These are phyloP conservation scores for Rhorus exstirpatorius DNA, from an alignment of 2,888 invertebrate species.

Conservation along the genomic window DNA sequence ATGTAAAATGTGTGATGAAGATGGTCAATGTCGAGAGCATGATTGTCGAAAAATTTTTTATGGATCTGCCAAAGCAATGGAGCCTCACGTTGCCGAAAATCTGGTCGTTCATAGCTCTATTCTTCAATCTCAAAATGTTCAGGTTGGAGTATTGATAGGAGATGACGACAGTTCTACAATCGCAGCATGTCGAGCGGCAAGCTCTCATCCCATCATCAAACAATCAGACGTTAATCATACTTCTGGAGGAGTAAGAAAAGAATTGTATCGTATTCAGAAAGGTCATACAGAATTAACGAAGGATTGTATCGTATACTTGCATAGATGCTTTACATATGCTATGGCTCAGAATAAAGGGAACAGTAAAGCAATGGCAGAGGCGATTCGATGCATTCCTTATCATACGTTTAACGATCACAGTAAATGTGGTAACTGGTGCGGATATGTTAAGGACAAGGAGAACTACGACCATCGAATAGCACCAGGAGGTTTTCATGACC, in stretches of 20 bases:
- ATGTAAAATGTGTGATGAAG: conserved; percentile 60
- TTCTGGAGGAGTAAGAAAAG: conserved; percentile 30
- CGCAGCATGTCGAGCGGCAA: conserved; percentile 20
- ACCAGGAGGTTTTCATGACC: conserved; percentile 32
- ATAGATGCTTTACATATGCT: neutral
- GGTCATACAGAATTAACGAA: no score
- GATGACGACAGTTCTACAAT: conserved; percentile 55
- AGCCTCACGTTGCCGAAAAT: conserved; percentile 3
- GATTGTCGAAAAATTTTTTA: conserved; percentile 68
- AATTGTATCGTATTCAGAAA: neutral
- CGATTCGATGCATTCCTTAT: conserved; percentile 43
- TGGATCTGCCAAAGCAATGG: conserved; percentile 72
- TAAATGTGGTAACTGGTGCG: conserved; percentile 56
- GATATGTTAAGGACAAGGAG: conserved; percentile 12
- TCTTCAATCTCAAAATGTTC: conserved; percentile 55
- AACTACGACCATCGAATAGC: conserved; percentile 9
- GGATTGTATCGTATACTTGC: no score
- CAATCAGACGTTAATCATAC: conserved; percentile 48
- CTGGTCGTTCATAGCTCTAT: conserved; percentile 54
- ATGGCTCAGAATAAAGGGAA: conserved; percentile 41
- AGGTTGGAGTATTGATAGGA: conserved; percentile 42
- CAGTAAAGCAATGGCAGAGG: conserved; percentile 23
- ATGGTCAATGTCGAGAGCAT: conserved; percentile 43
- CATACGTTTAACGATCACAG: conserved; percentile 61
- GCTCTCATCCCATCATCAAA: conserved; percentile 30